Conservation (phyloP, 2,113 vertebrate species). For the Porphyrio hochstetteri region DNA sequence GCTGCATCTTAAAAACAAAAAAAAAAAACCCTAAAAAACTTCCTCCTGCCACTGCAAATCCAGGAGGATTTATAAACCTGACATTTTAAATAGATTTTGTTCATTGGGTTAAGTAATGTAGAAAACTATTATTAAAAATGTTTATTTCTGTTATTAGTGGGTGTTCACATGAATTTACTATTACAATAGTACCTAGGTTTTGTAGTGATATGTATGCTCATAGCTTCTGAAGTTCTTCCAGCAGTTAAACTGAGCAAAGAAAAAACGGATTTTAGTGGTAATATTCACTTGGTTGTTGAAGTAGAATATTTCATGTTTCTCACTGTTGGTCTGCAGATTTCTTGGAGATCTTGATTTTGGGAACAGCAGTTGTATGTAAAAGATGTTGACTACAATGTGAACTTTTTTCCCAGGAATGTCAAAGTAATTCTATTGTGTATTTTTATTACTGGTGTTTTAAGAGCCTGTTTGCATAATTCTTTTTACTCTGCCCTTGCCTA, state of each 20-base stretch:
- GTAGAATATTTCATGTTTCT: neutral
- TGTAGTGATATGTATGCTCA: neutral
- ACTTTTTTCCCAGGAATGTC: neutral
- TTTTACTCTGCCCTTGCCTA: neutral
- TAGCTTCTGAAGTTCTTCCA: neutral
- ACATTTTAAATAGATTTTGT: neutral
- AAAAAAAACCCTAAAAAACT: neutral
- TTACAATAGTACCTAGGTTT: neutral
- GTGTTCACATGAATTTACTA: neutral
- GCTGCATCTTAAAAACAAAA: neutral
- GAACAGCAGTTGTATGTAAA: neutral
- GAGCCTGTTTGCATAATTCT: neutral
- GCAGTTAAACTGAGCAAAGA: neutral
- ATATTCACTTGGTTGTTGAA: neutral
- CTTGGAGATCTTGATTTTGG: neutral
- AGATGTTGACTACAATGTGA: neutral
- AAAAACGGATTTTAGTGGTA: neutral
- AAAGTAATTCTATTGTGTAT: neutral
- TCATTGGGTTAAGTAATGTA: neutral
- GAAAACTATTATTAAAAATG: neutral
- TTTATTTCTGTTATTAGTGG: neutral
- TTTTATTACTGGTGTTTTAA: neutral
- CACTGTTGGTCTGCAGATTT: neutral
- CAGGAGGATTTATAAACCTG: neutral
- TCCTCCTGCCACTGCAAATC: neutral